Conservation (phyloP, 1,140 invertebrate genomes). For the Apis cerana region DNA sequence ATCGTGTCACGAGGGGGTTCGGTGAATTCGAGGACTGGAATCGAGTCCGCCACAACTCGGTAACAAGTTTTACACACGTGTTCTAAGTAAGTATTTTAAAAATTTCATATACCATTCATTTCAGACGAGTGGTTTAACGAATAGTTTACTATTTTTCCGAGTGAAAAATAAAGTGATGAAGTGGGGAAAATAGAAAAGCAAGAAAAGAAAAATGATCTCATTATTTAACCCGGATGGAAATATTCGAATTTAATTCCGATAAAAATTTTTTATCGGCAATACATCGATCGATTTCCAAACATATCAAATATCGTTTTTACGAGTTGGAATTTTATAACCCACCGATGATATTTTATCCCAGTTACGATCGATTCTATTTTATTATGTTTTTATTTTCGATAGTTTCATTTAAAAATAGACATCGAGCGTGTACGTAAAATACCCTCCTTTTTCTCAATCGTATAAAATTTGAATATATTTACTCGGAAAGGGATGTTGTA, state of each 20-base stretch:
- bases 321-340: background rate
- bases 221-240: background rate
- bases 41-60: too few species aligned
- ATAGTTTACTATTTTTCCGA: too few species aligned
- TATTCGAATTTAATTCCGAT: slow-evolving; percentile 5
- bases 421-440: background rate
- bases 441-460: background rate
- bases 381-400: background rate
- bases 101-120: too few species aligned
- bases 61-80: background rate
- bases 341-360: background rate
- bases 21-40: too few species aligned
- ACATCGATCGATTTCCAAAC: background rate
- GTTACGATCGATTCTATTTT: background rate
- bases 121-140: too few species aligned
- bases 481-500: background rate
- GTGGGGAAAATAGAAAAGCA: background rate
- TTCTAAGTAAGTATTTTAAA: too few species aligned
- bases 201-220: too few species aligned
- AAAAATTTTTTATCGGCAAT: background rate
- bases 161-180: too few species aligned
- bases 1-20: too few species aligned
- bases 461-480: background rate
- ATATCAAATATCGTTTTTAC: slow-evolving; percentile 4
- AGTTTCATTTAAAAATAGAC: background rate